These are phyloP conservation scores for Dryococelus australis DNA, from an alignment of 2,888 invertebrate genomes.

Conservation along the genomic window DNA sequence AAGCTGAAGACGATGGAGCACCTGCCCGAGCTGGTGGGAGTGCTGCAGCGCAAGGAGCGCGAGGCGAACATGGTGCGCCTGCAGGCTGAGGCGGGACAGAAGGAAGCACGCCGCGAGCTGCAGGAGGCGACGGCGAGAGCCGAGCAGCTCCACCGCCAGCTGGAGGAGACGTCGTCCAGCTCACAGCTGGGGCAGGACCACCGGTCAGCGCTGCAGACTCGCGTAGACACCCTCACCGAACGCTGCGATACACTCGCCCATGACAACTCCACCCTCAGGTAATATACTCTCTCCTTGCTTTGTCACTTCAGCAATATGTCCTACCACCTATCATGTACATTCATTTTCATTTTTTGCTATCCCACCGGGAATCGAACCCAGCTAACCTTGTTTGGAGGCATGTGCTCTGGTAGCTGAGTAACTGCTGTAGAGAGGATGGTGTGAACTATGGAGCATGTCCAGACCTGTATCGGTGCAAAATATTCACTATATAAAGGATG, in stretches of 20 bases:
- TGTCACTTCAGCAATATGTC: too few species aligned
- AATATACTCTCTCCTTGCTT: neutral
- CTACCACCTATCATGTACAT: too few species aligned
- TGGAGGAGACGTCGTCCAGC: neutral
- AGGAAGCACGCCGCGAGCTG: neutral
- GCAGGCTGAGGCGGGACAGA: neutral
- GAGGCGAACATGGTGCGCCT: neutral
- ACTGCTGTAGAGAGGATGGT: too few species aligned
- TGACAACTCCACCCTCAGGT: neutral
- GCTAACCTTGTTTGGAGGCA: too few species aligned
- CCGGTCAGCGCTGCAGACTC: neutral
- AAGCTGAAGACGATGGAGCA: neutral
- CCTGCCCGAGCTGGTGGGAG: conserved; percentile 8
- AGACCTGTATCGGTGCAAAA: too few species aligned
- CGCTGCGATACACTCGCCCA: neutral
- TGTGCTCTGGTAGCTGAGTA: too few species aligned
- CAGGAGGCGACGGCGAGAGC: neutral
- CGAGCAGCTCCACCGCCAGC: neutral
- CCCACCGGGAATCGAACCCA: too few species aligned
- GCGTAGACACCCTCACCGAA: neutral
- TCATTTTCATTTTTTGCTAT: too few species aligned
- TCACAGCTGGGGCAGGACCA: neutral
- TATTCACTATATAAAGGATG: too few species aligned
- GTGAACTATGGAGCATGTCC: too few species aligned
- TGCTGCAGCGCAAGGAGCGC: neutral